Evolutionary conservation across 2,113 vertebrate genomes (phyloP).

Genomic region (Mastomys coucha): DNA sequence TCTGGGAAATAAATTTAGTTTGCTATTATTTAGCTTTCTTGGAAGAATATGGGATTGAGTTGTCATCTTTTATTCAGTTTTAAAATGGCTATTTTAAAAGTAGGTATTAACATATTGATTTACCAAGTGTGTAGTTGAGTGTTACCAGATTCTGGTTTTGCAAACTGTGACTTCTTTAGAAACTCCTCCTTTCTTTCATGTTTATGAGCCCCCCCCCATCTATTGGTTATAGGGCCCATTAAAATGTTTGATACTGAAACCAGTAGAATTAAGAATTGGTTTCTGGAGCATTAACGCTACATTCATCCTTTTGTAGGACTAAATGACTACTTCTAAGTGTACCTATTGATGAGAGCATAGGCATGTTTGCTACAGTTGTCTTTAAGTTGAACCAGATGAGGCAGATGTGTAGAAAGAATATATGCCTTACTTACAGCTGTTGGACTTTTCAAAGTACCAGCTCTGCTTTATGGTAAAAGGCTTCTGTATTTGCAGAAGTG

Average conservation of each 20-base stretch:
- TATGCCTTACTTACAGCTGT: background rate
- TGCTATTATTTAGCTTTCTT: slow-evolving; percentile 17
- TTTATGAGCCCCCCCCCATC: background rate
- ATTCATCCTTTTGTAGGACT: background rate
- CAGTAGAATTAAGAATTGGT: too few species aligned
- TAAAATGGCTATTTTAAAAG: slow-evolving; percentile 54
- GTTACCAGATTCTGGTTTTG: background rate
- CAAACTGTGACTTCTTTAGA: slow-evolving; percentile 9
- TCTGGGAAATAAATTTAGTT: slow-evolving; percentile 19
- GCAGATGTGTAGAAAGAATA: background rate
- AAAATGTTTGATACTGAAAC: slow-evolving; percentile 12
- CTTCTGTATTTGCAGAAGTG: slow-evolving; percentile 1
- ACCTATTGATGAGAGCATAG: background rate
- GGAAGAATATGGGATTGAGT: background rate
- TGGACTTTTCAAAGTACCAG: background rate
- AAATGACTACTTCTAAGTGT: background rate
- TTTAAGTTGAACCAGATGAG: slow-evolving; percentile 23
- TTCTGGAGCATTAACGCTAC: background rate
- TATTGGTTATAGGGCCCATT: background rate
- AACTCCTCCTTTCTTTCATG: background rate
- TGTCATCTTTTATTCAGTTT: slow-evolving; percentile 33
- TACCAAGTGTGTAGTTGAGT: slow-evolving; percentile 1
- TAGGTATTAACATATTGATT: background rate
- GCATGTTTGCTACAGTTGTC: background rate
- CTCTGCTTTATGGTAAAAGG: background rate